Evolutionary conservation across 2,888 invertebrate genomes (phyloP), one percentile per base, ranked within the genome.

Genomic region (Spodoptera littoralis): DNA sequence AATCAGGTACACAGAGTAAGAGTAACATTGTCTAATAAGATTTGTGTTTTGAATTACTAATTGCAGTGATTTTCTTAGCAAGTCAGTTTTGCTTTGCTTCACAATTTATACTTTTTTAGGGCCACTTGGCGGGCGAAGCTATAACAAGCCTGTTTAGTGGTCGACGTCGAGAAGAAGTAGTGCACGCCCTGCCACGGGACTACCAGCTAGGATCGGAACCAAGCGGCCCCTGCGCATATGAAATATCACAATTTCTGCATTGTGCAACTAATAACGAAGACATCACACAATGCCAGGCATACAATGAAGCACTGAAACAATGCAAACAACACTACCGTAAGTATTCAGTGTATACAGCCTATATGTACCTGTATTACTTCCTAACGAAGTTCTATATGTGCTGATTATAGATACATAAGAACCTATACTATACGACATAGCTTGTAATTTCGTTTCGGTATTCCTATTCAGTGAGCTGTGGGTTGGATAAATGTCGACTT

Each of bases 231-330:
- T 99, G 99, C 91, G 97, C 98, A 48, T 98, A 97, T 96, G 99
- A 99, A 92, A 96, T 99, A 77, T 96, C 97, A 79, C 98, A 99
- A 91, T 99, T 99, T 94, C 92, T 99, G 66, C 97, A 98, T 75
- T 99, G 99, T 87, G 98, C 99, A 13, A 96, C 97, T 73, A 96
- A 95, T 42, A 97, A 97, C 83, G 95, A 96, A 0, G 98, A 99
- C 89, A 90, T 99, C 68, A 95, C 97, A 5, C 95, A 99, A 49
- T 99, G 99, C 90, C 97, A 98, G 86, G 98, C 98, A 53, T 99
- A 99, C 91, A 99, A 98, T 86, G 98, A 99, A 87, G 99, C 99
- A 41, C 95, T 99, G 66, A 96, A 97, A 84, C 98, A 99, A 87
- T 99, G 99, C 96, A 98, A 98, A 92, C 88, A 95, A 77, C 95